A percentile compares a stretch with the other conserved stretches of the same genome.
phyloP scores from a whole-genome alignment of 2,888 invertebrate genomes.

The Panopea generosa region DNA sequence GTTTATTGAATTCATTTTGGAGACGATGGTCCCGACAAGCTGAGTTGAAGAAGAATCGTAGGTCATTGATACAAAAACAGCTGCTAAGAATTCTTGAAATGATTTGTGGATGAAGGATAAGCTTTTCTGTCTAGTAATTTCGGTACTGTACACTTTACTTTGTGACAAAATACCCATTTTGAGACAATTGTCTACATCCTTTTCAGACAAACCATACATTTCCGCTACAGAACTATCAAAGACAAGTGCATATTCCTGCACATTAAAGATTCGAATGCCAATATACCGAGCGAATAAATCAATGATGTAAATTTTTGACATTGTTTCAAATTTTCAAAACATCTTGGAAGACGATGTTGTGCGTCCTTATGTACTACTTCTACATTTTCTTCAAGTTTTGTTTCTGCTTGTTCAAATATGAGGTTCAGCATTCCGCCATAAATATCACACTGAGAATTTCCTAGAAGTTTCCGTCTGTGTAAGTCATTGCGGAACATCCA shows the following conservation, averaged over 20 bases:
- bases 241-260: not conserved
- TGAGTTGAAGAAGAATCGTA: too few species aligned
- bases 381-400: not conserved
- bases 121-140: not conserved
- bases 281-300: not conserved
- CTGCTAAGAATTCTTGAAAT: conserved; percentile 10
- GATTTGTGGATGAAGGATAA: conserved; percentile 9
- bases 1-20: too few species aligned
- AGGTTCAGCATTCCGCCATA: conserved; percentile 11
- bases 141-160: not conserved
- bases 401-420: conserved; percentile 1
- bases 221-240: not conserved
- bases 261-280: conserved; percentile 2
- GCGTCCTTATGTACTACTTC: not conserved
- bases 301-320: conserved; percentile 4
- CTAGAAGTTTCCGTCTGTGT: not conserved
- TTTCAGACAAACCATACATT: conserved; percentile 1
- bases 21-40: too few species aligned
- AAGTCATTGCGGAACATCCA: not conserved
- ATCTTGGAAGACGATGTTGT: not conserved
- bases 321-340: not conserved
- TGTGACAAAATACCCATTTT: conserved; percentile 2
- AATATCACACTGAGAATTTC: conserved; percentile 3
- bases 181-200: not conserved
- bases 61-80: not conserved